Evolutionary conservation across 2,113 vertebrate species (phyloP), one percentile per base, ranked within the genome.

Genomic region (Alexandromys fortis): DNA sequence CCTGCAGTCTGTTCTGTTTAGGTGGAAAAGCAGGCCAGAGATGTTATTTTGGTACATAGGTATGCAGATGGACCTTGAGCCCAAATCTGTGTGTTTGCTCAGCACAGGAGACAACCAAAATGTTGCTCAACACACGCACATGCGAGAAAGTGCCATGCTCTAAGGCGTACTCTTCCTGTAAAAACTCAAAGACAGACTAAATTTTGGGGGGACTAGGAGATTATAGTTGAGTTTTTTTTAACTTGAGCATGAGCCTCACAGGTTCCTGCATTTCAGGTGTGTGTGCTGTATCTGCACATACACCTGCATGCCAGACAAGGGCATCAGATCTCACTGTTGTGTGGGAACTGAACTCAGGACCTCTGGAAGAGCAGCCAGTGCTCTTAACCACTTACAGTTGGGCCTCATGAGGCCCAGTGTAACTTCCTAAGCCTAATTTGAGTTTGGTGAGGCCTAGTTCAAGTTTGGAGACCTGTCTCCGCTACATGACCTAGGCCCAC

Each of bases 21-120:
- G 86, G 61, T 1, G 16, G 95, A 87, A 85, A 94, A 91, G 88
- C 61, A 55, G 90, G 86, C 87, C 78, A 77, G 45, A 81, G 91
- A 87, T 76, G n/a, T 38, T 42, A 52, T 11, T 35, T 63, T 4
- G 24, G 14, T 38, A 38, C 12, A 17, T 13, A n/a, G 61, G 33
- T n/a, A 12, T 63, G 38, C 45, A 26, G 33, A 33, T 30, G 42
- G 45, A 47, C 73, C 72, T 95, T 86, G 65, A 24, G 35, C 78
- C 61, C 45, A 90, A 58, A 86, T 65, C 45, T 72, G 0, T 26
- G 42, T 8, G 21, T 30, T 86, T n/a, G 82, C 45, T 81, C 5
- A 22, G 88, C 28, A 11, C 10, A 73, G 79, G 19, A 30, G 26
- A 11, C 14, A 30, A 30, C 14, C 26, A 83, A 86, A 4, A 7